Percentiles rank a stretch among this genome's conserved stretches.
phyloP scores from a whole-genome alignment of 2,888 invertebrate genomes.

The Melieria picta region DNA sequence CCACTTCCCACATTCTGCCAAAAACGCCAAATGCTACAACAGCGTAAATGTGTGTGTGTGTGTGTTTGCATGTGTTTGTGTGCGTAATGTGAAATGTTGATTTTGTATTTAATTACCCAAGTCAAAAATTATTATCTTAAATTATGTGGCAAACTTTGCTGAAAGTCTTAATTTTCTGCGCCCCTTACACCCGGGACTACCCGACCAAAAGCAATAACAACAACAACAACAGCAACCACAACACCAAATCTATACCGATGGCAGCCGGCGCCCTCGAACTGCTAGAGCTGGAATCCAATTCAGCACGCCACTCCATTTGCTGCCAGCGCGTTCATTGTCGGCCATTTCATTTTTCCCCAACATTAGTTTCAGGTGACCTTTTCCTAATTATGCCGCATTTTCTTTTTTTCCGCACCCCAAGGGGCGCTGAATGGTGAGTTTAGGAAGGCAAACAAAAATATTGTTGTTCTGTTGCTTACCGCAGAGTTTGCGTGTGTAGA shows the following conservation, averaged over 20 bases:
- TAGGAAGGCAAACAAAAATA: neutral
- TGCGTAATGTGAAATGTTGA: slow-evolving; percentile 16
- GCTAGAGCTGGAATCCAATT: too few relatives aligned
- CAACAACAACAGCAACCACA: neutral
- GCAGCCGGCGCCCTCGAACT: too few relatives aligned
- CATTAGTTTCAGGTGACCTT: slow-evolving; percentile 47
- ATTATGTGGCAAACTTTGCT: slow-evolving; percentile 32
- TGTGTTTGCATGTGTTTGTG: too few relatives aligned
- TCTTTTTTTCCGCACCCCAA: slow-evolving; percentile 34
- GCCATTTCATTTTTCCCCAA: slow-evolving; percentile 39
- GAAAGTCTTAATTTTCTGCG: slow-evolving; percentile 22
- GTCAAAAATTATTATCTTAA: slow-evolving; percentile 30
- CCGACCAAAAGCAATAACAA: neutral
- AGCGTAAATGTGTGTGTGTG: too few relatives aligned
- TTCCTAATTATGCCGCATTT: slow-evolving; percentile 38
- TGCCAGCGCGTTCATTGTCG: neutral
- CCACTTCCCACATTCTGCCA: too few relatives aligned
- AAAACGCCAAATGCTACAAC: too few relatives aligned
- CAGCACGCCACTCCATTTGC: too few relatives aligned
- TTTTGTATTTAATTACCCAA: slow-evolving; percentile 36
- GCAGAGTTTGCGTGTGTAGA: neutral
- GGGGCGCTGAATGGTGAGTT: slow-evolving; percentile 10
- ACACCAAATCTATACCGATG: too few relatives aligned
- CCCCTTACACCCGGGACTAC: neutral
- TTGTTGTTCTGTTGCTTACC: slow-evolving; percentile 17